Evolutionary conservation across 2,888 invertebrate species (phyloP).

Genomic region (Drepanosiphum platanoidis): DNA sequence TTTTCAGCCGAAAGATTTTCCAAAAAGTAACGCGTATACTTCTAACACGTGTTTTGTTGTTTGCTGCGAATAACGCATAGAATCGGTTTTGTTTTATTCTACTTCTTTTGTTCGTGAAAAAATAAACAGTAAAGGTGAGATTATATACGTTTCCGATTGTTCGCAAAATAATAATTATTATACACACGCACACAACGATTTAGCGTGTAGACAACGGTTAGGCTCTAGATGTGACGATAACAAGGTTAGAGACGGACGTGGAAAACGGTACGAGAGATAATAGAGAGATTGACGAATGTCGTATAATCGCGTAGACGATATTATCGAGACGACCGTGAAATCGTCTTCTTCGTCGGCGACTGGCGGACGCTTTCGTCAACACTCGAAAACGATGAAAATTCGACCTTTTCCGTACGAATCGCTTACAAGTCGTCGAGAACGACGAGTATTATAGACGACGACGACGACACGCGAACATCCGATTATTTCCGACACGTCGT

Average conservation of each 20-base stretch:
- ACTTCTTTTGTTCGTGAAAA: not conserved
- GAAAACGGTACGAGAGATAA: not conserved
- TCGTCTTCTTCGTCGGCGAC: not conserved
- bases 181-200: not conserved
- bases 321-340: constrained; percentile 23
- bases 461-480: no score
- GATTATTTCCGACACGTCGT: not conserved
- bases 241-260: constrained; percentile 7
- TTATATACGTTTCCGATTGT: not conserved
- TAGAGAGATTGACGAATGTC: not conserved
- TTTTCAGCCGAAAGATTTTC: not conserved
- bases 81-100: not conserved
- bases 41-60: not conserved
- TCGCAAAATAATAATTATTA: not conserved
- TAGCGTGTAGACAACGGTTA: not conserved
- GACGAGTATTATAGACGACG: not conserved
- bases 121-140: not conserved
- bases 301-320: not conserved
- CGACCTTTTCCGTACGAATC: not conserved
- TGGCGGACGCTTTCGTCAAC: not conserved
- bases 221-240: not conserved
- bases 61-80: not conserved
- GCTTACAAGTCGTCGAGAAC: not conserved
- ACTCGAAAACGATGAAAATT: not conserved
- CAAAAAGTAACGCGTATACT: not conserved